Evolutionary conservation across 1,140 invertebrate genomes (phyloP).

Genomic region (Diplogasteroides magnus): DNA sequence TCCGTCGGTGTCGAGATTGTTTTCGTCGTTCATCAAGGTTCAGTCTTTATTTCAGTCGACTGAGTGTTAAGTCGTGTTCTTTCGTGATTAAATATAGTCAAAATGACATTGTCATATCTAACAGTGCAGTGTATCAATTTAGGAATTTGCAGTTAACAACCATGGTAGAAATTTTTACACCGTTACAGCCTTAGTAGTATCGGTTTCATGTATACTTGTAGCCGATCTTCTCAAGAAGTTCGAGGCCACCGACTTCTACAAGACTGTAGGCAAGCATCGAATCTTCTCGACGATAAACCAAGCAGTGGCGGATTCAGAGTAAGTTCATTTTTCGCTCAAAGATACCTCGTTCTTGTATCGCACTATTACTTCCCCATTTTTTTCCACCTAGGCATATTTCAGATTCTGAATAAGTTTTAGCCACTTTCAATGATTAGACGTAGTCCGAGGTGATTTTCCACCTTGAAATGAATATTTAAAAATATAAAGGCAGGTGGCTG

Average conservation of each 20-base stretch:
- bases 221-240: neutral
- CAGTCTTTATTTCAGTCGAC: neutral
- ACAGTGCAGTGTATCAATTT: neutral
- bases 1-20: neutral
- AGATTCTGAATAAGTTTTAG: neutral
- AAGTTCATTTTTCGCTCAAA: neutral
- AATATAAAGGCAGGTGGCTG: too few species aligned
- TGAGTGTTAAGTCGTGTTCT: neutral
- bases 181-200: too few species aligned
- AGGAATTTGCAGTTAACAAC: too few species aligned
- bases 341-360: too few species aligned
- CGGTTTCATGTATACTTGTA: too few species aligned
- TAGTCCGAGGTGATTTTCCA: neutral
- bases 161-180: too few species aligned
- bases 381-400: too few species aligned
- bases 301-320: too few species aligned
- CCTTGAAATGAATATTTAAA: too few species aligned
- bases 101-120: neutral
- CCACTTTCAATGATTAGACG: neutral
- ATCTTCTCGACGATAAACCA: neutral
- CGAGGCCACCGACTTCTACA: neutral
- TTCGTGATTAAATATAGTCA: neutral
- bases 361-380: too few species aligned
- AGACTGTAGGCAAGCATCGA: neutral
- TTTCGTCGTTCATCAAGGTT: neutral